A percentile compares a stretch with the other conserved stretches of the same genome.
phyloP scores from a whole-genome alignment of 1,140 invertebrate genomes.

The Colletes gigas region DNA sequence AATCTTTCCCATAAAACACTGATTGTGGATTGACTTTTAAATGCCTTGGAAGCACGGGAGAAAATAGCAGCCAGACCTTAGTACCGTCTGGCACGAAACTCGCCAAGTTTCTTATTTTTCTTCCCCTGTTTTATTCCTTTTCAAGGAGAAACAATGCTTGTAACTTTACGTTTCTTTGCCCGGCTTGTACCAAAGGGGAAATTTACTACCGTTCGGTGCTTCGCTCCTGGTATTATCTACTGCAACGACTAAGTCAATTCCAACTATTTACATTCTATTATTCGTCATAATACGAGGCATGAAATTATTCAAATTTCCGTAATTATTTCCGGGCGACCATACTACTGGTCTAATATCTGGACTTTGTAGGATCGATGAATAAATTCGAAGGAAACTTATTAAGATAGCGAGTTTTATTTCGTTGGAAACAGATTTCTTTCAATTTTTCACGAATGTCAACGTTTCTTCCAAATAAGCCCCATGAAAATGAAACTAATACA shows the following conservation, averaged over 20 bases:
- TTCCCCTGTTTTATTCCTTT: neutral
- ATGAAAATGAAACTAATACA: no score
- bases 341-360: no score
- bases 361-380: no score
- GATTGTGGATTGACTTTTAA: conserved; percentile 56
- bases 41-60: conserved; percentile 39
- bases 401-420: no score
- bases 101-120: conserved; percentile 36
- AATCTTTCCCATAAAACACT: conserved; percentile 51
- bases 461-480: no score
- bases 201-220: neutral
- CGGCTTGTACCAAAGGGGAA: neutral
- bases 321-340: neutral
- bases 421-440: no score
- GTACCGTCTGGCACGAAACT: conserved; percentile 50
- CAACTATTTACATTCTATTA: neutral
- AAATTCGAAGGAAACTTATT: no score
- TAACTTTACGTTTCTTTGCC: neutral
- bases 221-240: neutral
- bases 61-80: conserved; percentile 38
- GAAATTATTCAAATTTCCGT: neutral
- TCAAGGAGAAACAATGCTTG: conserved; percentile 11
- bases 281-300: neutral
- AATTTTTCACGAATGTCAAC: no score
- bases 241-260: neutral